Conservation (phyloP, 2,888 invertebrate species). For the Acanthopleura granulata region DNA sequence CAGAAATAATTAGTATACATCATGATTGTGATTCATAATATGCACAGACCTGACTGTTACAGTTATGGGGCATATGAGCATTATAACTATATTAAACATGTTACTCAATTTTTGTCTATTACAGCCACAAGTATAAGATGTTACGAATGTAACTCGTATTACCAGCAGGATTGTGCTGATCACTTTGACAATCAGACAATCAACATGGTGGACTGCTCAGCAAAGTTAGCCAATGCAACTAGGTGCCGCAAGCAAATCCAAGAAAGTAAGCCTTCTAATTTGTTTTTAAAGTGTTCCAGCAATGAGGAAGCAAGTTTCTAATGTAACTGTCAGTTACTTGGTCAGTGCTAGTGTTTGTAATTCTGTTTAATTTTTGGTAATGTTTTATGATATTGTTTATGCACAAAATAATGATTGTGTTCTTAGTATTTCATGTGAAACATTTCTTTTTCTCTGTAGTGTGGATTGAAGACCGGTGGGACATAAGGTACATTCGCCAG, state of each 20-base stretch:
- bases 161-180: constrained; percentile 89
- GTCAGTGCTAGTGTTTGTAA: too few relatives aligned
- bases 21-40: too few relatives aligned
- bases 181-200: constrained; percentile 88
- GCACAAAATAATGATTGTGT: too few relatives aligned
- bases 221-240: constrained; percentile 71
- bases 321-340: too few relatives aligned
- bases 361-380: too few relatives aligned
- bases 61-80: too few relatives aligned
- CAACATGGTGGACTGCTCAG: constrained; percentile 86
- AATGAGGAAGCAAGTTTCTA: too few relatives aligned
- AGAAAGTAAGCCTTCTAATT: constrained; percentile 75
- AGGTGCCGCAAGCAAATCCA: constrained; percentile 87
- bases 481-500: constrained; percentile 67
- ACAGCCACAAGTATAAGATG: constrained; percentile 72
- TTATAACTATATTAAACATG: too few relatives aligned
- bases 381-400: too few relatives aligned
- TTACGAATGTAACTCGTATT: constrained; percentile 92
- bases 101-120: constrained; percentile 21
- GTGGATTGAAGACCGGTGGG: constrained; percentile 67
- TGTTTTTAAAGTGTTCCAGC: not conserved
- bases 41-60: too few relatives aligned
- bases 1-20: too few relatives aligned
- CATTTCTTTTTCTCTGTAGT: constrained; percentile 48
- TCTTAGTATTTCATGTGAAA: not conserved